These are phyloP conservation scores for Nemurella pictetii DNA, from an alignment of 2,888 invertebrate species.

Conservation along the genomic window DNA sequence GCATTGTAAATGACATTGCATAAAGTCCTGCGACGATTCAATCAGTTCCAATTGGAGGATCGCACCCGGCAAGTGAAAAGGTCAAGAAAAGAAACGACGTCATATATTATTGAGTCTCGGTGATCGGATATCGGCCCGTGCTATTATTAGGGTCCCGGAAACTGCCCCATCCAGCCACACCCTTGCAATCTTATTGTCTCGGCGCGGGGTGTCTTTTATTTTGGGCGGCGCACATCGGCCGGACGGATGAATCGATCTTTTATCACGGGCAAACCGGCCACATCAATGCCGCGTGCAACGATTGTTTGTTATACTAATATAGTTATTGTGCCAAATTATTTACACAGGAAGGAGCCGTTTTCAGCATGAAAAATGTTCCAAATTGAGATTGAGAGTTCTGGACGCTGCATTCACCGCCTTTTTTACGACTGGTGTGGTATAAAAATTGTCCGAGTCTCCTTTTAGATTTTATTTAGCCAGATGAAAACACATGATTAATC, in stretches of 20 bases:
- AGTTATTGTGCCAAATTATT: neutral
- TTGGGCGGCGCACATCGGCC: neutral
- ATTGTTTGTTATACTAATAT: neutral
- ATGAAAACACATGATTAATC: neutral
- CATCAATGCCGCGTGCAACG: neutral
- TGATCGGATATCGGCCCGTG: neutral
- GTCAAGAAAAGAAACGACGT: no score
- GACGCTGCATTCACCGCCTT: neutral
- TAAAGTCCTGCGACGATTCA: no score
- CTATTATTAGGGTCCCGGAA: neutral
- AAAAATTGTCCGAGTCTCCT: neutral
- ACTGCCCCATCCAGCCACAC: neutral
- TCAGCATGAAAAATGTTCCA: neutral
- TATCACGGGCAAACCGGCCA: neutral
- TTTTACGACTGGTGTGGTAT: neutral
- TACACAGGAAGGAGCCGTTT: neutral
- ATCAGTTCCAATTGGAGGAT: no score
- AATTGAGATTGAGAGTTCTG: neutral
- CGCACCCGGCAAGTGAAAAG: no score
- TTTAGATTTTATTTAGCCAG: neutral
- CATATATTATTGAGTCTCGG: neutral
- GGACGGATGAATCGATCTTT: neutral
- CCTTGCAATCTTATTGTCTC: neutral
- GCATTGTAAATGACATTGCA: no score
- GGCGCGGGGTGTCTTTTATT: neutral